A percentile compares a stretch with the other conserved stretches of the same genome.
Evolutionary conservation across 2,797 vertebrate species (phyloP).

Genomic region (Rousettus madagascariensis): DNA sequence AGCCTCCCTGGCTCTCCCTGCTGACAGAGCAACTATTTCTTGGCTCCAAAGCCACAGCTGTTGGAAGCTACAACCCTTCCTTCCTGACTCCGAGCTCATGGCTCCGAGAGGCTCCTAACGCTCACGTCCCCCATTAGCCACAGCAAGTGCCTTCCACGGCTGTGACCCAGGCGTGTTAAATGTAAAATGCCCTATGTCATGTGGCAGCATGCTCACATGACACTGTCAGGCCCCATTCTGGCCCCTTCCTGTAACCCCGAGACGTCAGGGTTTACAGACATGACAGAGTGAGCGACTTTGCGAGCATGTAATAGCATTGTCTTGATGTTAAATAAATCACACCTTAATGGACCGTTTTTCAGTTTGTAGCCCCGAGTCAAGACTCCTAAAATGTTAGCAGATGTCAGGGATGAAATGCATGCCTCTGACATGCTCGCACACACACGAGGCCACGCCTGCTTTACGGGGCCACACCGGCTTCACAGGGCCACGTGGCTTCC

Average conservation of each 20-base stretch:
- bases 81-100: not conserved
- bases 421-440: not conserved
- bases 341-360: constrained; percentile 73
- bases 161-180: constrained; percentile 32
- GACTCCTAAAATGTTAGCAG: constrained; percentile 77
- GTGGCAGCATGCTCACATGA: constrained; percentile 48
- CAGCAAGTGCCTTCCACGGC: constrained; percentile 57
- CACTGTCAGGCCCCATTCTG: constrained; percentile 51
- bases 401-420: constrained; percentile 66
- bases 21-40: constrained; percentile 13
- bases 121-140: not conserved
- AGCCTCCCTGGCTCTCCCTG: not conserved
- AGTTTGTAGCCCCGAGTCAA: constrained; percentile 66
- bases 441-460: not conserved
- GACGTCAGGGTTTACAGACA: constrained; percentile 17
- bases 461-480: not conserved
- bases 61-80: not conserved
- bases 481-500: not conserved
- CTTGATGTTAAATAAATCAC: constrained; percentile 67
- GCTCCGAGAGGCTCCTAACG: not conserved
- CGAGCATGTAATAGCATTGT: constrained; percentile 69
- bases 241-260: constrained; percentile 26
- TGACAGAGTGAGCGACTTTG: constrained; percentile 9
- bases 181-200: constrained; percentile 11
- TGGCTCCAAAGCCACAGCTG: not conserved